Percentiles rank a stretch among this genome's conserved stretches.
Evolutionary conservation across 1,140 invertebrate species (phyloP).

Genomic region (Microplitis demolitor): DNA sequence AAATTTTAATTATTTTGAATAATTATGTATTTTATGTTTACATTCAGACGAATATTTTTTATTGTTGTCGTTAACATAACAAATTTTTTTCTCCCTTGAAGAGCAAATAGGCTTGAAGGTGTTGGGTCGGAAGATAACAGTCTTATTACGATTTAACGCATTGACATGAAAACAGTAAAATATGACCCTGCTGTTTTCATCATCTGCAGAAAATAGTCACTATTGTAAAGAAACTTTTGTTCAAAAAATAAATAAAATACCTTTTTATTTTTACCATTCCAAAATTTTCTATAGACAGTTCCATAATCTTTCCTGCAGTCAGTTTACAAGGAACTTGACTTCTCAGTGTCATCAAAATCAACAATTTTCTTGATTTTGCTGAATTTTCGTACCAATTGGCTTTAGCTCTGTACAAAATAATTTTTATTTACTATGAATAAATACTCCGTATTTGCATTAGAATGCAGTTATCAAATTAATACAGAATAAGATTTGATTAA

Average conservation of each 20-base stretch:
- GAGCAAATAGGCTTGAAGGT: too few relatives aligned
- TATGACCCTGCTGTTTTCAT: neutral
- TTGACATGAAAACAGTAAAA: neutral
- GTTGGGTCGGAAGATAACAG: too few relatives aligned
- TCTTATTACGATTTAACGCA: too few relatives aligned
- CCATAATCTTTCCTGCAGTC: conserved; percentile 22
- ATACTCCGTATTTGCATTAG: too few relatives aligned
- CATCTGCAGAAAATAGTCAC: neutral
- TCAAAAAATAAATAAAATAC: neutral
- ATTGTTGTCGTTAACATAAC: too few relatives aligned
- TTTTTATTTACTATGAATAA: too few relatives aligned
- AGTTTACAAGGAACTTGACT: conserved; percentile 17
- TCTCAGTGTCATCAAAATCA: conserved; percentile 27
- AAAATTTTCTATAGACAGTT: conserved; percentile 26
- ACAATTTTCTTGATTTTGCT: conserved; percentile 21
- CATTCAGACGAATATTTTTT: too few relatives aligned
- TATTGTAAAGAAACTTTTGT: neutral
- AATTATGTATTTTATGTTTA: too few relatives aligned
- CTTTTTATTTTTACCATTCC: conserved; percentile 17
- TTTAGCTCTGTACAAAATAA: conserved; percentile 8
- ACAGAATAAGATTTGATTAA: neutral
- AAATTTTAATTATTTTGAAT: too few relatives aligned
- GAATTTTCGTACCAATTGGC: conserved; percentile 27
- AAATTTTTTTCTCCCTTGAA: too few relatives aligned
- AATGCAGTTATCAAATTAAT: neutral